Evolutionary conservation across 1,140 invertebrate species (phyloP), one percentile per base, ranked within the genome.

Genomic region (Pemphigus obesinymphae): DNA sequence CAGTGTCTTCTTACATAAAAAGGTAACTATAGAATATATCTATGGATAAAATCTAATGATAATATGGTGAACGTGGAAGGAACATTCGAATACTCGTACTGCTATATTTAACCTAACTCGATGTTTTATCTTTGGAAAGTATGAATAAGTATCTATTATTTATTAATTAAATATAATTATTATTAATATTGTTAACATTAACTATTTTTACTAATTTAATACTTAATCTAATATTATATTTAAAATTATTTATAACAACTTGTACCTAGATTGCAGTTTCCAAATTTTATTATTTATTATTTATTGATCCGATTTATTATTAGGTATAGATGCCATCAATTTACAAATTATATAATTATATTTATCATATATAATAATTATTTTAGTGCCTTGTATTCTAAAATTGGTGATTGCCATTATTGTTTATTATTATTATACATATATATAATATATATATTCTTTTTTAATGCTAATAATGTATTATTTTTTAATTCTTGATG

Each of bases 21-120:
- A 15, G 6, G 40, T 70, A 45, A 43, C 37, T 26, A 4, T 10
- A 45, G n/a, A n/a, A n/a, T n/a, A 45, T 45, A 70, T 29, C 15
- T 70, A 40, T 43, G 17, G 68, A 70, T 70, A 70, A 45, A 70
- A 70, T 43, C 40, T 23, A 70, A 70, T 45, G 68, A 45, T 45
- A 70, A 70, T 29, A 13, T 3, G 8, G 68, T 29, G n/a, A 37
- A 17, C 1, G 40, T 29, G 15, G 3, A 68, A 26, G 23, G 23
- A 13, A 15, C 45, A 70, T 70, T 29, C 6, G 2, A 70, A 70
- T 70, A 40, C 7, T 1, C 0, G 20, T 2, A 15, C 13, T 17
- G 2, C 40, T 23, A 5, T 68, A 68, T 5, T 40, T 1, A 23
- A 43, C 45, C n/a, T 58, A 58, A 58, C 23, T 11, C 53, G 53